phyloP scores from a whole-genome alignment of 2,797 vertebrate species.

The Sebastes alutus region DNA sequence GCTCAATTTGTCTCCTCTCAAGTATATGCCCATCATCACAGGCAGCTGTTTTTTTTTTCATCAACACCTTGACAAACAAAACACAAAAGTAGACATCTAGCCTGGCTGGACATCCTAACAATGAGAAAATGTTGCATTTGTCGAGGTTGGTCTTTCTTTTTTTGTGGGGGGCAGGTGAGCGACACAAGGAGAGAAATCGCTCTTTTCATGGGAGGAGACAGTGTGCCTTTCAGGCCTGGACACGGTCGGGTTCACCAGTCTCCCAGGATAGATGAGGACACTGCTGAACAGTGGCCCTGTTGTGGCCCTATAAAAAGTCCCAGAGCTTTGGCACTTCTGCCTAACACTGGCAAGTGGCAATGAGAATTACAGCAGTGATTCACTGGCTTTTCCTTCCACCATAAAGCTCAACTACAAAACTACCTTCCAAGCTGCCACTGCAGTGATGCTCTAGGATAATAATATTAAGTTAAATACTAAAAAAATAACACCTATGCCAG shows the following conservation, averaged over 20 bases:
- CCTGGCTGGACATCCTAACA: background rate
- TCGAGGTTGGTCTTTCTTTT: conserved; percentile 12
- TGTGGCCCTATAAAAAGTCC: conserved; percentile 73
- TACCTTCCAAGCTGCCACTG: background rate
- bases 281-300: conserved; percentile 69
- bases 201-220: conserved; percentile 63
- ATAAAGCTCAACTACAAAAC: conserved; percentile 25
- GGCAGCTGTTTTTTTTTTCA: background rate
- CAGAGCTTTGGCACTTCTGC: conserved; percentile 44
- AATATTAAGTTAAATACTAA: conserved; percentile 6
- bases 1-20: conserved; percentile 34
- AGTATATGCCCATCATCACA: conserved; percentile 10
- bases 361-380: conserved; percentile 52
- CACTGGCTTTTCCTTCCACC: background rate
- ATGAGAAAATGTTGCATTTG: background rate
- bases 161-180: conserved; percentile 38
- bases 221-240: conserved; percentile 69
- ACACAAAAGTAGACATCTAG: background rate
- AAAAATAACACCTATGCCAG: conserved; percentile 12
- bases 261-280: conserved; percentile 65
- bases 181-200: conserved; percentile 43
- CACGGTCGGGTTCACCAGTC: conserved; percentile 67
- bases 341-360: conserved; percentile 56
- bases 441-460: background rate
- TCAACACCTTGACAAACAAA: background rate